Conservation (phyloP, 2,888 invertebrate species). For the Melanargia galathea region DNA sequence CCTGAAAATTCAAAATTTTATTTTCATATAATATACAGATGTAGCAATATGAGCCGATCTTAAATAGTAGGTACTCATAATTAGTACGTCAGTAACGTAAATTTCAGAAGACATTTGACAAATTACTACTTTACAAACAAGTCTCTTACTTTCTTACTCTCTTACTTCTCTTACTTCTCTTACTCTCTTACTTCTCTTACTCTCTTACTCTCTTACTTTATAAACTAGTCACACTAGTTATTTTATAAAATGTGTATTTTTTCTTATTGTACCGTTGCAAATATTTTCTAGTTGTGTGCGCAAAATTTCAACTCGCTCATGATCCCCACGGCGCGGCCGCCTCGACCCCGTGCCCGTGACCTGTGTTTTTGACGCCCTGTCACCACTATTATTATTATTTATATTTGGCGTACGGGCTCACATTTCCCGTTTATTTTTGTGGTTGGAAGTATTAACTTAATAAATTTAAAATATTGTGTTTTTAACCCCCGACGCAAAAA, state of each 20-base stretch:
- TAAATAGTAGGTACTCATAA: too few species aligned
- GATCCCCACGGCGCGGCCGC: conserved; percentile 36
- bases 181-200: too few species aligned
- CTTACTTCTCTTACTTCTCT: too few species aligned
- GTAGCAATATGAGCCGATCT: too few species aligned
- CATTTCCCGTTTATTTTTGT: conserved; percentile 14
- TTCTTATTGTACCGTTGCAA: conserved; percentile 21
- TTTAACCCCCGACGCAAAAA: too few species aligned
- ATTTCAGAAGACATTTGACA: too few species aligned
- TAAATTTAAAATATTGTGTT: background rate
- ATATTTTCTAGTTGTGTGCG: conserved; percentile 45
- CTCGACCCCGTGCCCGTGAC: conserved; percentile 49
- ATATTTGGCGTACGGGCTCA: conserved; percentile 22
- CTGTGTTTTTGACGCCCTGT: conserved; percentile 47
- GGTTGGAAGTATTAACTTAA: conserved; percentile 5
- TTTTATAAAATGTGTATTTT: background rate
- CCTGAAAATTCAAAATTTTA: too few species aligned
- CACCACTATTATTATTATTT: conserved; percentile 36
- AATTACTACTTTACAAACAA: too few species aligned
- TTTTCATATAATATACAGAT: too few species aligned
- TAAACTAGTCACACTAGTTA: background rate
- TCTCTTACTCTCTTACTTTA: too few species aligned
- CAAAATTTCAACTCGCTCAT: conserved; percentile 43
- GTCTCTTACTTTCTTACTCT: too few species aligned
- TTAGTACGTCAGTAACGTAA: too few species aligned